Conservation (phyloP, 53 echinoderm and acorn worm species). For the Actinopyga echinites region DNA sequence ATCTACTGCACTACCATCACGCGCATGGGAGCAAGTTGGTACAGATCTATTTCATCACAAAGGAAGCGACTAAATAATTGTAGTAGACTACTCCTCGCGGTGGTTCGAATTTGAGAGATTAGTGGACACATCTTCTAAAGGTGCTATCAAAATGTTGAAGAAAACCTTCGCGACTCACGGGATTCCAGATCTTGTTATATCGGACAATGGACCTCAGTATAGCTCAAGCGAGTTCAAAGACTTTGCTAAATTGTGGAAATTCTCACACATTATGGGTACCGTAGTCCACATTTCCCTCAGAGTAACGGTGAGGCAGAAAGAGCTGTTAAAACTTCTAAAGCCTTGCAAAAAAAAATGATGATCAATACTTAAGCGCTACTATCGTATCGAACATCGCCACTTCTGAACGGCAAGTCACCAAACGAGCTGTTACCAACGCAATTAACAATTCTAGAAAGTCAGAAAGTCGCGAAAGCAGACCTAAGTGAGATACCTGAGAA, state of each 20-base stretch:
- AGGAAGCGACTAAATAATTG: constrained; percentile 28
- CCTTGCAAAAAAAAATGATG: no score
- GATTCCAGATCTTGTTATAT: not conserved
- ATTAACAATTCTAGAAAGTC: no score
- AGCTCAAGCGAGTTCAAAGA: not conserved
- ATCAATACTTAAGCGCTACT: no score
- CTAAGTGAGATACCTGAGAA: not conserved
- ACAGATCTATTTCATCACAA: constrained; percentile 21
- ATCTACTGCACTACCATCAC: constrained; percentile 16
- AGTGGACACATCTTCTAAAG: not conserved
- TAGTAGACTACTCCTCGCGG: constrained; percentile 60
- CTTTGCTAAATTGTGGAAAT: no score
- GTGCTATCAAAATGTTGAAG: not conserved
- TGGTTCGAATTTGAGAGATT: not conserved
- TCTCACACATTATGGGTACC: no score
- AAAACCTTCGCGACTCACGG: not conserved
- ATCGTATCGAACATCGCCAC: no score
- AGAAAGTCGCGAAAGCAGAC: not conserved
- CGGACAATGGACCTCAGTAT: not conserved
- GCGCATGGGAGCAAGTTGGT: constrained; percentile 40
- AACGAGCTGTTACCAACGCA: constrained; percentile 52
- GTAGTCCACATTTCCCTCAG: no score
- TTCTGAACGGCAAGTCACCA: constrained; percentile 52
- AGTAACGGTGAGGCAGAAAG: no score
- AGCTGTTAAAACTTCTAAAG: no score